Base-by-base conservation (phyloP, 1,140 invertebrate species). In the Acromyrmex heyeri region DNA sequence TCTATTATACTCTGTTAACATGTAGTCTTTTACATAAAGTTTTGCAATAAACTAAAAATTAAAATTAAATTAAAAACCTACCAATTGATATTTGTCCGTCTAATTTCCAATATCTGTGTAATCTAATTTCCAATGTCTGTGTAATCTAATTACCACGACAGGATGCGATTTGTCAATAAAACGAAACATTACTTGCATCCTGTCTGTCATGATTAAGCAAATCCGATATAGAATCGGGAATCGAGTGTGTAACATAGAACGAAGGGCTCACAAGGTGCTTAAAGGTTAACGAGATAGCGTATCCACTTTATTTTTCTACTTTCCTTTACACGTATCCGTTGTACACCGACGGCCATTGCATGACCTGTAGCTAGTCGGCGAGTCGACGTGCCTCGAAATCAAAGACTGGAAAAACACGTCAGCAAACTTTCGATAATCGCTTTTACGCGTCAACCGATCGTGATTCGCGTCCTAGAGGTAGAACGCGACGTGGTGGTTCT, bases 291-390 rank as follows among this genome's bases (percentile, higher is more conserved):
- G 79, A 83, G 79, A 18, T 75, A 83, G 79, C 62, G 79, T 83
- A 83, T 83, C 79, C 79, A 83, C 79, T 83, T 83, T 83, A 83
- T 83, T 83, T 83, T 83, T 83, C 79, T 69, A 83, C 79, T 83
- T 83, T 55, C 55, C 44, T 82, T 83, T 83, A 83, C 79, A 73
- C 79, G 79, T 83, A 83, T 75, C 55, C 79, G 79, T 75, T 83
- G 79, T 75, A 75, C 70, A 83, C 79, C 79, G 79, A 69, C 79
- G 69, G 79, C 79, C 79, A 83, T 83, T 61, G 79, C 55, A 75
- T 44, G 27, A 75, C 16, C 69, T 83, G 79, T 61, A 69, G 27
- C 44, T 30, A 61, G 44, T 55, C 4, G 69, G 55, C 69, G 69
- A 73, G 79, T 75, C 79, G 79, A 83, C 79, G 79, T 83, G 79